Conservation (phyloP, 2,888 invertebrate genomes). For the Diarsia rubi region DNA sequence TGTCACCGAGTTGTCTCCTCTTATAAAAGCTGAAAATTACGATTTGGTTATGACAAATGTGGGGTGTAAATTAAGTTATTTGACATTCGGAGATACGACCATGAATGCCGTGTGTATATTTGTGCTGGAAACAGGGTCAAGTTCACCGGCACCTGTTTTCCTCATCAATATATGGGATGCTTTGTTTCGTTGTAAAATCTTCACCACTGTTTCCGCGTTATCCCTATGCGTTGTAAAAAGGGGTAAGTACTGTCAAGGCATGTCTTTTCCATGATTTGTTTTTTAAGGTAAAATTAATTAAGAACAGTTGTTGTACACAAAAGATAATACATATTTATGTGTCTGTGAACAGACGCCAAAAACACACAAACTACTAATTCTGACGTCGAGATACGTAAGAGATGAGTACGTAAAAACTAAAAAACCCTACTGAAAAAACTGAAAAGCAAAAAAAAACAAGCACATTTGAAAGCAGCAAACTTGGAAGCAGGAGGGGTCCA, state of each 20-base stretch:
- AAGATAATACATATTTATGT: background rate
- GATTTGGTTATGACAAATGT: slow-evolving; percentile 40
- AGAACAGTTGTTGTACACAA: background rate
- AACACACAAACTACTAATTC: background rate
- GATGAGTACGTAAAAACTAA: no score
- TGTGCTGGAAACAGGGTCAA: slow-evolving; percentile 27
- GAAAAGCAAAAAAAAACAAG: no score
- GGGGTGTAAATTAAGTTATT: slow-evolving; percentile 32
- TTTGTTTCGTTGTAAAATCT: background rate
- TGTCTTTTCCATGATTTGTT: background rate
- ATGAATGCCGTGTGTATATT: slow-evolving; percentile 30
- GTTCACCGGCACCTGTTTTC: slow-evolving; percentile 30
- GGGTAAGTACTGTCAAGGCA: background rate
- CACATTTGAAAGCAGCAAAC: no score
- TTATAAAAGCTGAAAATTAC: slow-evolving; percentile 28
- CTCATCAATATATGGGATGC: background rate
- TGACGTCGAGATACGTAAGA: background rate
- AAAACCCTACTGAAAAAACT: no score
- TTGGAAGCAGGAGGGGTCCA: no score
- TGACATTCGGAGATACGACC: slow-evolving; percentile 28
- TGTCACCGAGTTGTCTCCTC: slow-evolving; percentile 31
- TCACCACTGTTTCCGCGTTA: background rate
- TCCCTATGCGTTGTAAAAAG: background rate
- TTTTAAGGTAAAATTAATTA: background rate
- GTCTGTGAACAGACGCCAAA: background rate